phyloP scores from a whole-genome alignment of 2,888 invertebrate genomes.

The Opisthograptis luteolata region DNA sequence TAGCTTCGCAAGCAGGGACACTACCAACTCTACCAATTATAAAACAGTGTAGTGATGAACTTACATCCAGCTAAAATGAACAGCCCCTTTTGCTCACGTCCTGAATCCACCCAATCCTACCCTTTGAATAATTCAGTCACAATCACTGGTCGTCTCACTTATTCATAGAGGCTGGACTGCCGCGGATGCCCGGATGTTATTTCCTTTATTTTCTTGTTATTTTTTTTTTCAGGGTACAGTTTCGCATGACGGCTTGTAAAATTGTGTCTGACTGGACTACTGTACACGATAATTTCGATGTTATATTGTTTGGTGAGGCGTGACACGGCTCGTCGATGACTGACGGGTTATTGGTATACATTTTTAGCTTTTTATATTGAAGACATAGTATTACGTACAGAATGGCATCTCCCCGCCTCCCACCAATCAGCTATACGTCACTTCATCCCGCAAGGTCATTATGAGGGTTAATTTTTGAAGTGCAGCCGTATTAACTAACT shows the following conservation, averaged over 20 bases:
- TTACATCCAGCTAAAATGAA: no score
- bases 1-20: no score
- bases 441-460: no score
- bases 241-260: slow-evolving; percentile 37
- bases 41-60: no score
- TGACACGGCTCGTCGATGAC: background rate
- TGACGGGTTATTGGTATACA: background rate
- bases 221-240: slow-evolving; percentile 35
- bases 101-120: slow-evolving; percentile 30
- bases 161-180: slow-evolving; percentile 66
- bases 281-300: background rate
- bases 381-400: no score
- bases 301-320: background rate
- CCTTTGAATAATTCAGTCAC: slow-evolving; percentile 75
- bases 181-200: slow-evolving; percentile 38
- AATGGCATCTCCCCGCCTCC: no score
- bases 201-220: slow-evolving; percentile 30
- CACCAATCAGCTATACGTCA: no score
- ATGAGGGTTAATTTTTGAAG: no score
- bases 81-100: background rate
- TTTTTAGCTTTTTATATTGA: background rate
- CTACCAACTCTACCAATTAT: no score
- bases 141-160: slow-evolving; percentile 77
- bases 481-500: no score
- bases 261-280: slow-evolving; percentile 6